Conservation (phyloP, 2,797 vertebrate species). For the Masticophis lateralis region DNA sequence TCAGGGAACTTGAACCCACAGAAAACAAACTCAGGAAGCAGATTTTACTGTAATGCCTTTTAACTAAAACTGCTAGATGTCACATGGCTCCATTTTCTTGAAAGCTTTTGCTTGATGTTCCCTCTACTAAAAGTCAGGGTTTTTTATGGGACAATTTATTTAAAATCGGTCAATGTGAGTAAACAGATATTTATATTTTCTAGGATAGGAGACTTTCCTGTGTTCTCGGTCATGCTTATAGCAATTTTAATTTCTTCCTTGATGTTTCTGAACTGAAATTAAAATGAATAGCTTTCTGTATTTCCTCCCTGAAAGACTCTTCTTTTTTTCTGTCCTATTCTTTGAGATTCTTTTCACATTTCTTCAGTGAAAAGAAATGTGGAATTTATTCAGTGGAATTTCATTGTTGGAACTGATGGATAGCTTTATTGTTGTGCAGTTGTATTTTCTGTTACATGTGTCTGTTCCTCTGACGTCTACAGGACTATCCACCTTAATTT, state of each 20-base stretch:
- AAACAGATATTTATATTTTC: neutral
- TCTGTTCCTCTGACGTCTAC: neutral
- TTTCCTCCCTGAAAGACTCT: neutral
- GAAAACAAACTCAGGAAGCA: constrained; percentile 18
- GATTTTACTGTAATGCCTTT: neutral
- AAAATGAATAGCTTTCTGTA: neutral
- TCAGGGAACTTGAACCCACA: neutral
- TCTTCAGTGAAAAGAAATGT: neutral
- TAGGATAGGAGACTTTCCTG: neutral
- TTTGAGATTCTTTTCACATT: neutral
- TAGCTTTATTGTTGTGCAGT: neutral
- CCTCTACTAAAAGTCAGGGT: neutral
- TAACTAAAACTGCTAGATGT: neutral
- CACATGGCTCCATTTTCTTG: neutral
- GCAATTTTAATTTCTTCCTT: neutral
- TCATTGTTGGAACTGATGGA: neutral
- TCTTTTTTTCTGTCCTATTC: neutral
- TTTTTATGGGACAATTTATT: neutral
- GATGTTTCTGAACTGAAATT: neutral
- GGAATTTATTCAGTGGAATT: neutral
- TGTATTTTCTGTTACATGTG: neutral
- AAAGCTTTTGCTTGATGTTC: neutral
- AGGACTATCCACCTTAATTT: neutral
- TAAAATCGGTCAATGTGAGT: neutral
- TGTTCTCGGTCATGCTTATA: neutral